Evolutionary conservation across 2,888 invertebrate genomes (phyloP).

Genomic region (Osmoderma eremita): DNA sequence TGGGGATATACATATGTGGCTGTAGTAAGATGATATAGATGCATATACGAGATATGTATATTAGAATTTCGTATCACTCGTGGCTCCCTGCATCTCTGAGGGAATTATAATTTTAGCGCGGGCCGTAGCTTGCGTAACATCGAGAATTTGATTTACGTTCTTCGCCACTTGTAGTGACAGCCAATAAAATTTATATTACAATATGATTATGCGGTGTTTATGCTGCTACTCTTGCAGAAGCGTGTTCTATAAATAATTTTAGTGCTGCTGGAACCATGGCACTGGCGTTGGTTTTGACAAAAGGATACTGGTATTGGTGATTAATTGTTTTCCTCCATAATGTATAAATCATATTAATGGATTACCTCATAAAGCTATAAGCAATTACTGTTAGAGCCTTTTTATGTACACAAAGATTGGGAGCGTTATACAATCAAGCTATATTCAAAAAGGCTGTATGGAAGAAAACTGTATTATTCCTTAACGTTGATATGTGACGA

Average conservation of each 20-base stretch:
- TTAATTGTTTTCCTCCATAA: constrained; percentile 12
- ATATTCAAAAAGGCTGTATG: no score
- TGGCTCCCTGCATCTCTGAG: no score
- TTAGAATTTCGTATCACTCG: no score
- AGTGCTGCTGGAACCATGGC: constrained; percentile 3
- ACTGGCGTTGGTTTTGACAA: neutral
- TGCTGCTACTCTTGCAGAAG: constrained; percentile 9
- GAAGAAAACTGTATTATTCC: no score
- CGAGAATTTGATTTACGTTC: constrained; percentile 4
- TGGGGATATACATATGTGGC: no score
- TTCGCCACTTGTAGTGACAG: constrained; percentile 7
- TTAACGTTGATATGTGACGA: no score
- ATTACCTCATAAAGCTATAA: neutral
- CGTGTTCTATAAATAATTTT: constrained; percentile 23
- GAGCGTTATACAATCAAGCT: no score
- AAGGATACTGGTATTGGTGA: constrained; percentile 11
- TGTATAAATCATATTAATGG: constrained; percentile 21
- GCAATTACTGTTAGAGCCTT: neutral
- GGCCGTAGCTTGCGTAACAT: neutral
- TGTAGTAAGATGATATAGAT: no score
- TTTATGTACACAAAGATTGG: no score
- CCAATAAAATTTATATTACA: constrained; percentile 27
- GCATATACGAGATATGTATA: no score
- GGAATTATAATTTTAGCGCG: neutral
- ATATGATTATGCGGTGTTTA: constrained; percentile 10